Evolutionary conservation across 2,113 vertebrate species (phyloP).

Genomic region (Rhipidura dahli): DNA sequence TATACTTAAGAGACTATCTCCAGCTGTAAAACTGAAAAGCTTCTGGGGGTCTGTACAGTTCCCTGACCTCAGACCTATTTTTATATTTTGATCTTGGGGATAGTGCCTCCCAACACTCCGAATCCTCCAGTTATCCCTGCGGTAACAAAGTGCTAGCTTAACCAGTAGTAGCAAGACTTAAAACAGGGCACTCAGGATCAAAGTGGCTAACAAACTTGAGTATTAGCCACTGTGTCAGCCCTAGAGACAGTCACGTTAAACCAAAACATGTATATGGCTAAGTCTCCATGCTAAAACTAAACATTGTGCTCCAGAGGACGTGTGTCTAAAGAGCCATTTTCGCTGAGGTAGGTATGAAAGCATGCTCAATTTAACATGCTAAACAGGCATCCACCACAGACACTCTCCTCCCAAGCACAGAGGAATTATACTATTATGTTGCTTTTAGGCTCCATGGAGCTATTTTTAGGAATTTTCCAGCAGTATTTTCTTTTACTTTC

Average conservation of each 20-base stretch:
- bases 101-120: constrained; percentile 71
- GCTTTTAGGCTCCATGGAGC: not conserved
- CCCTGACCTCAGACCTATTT: constrained; percentile 80
- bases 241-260: constrained; percentile 57
- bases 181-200: constrained; percentile 77
- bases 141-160: constrained; percentile 75
- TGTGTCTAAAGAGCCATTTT: constrained; percentile 29
- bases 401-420: not conserved
- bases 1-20: constrained; percentile 81
- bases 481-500: constrained; percentile 22
- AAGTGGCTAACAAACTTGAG: constrained; percentile 74
- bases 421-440: not conserved
- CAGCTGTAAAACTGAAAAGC: constrained; percentile 78
- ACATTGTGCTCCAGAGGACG: not conserved
- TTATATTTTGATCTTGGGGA: constrained; percentile 82
- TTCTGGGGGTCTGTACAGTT: constrained; percentile 76
- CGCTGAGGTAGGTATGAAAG: not conserved
- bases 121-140: constrained; percentile 75
- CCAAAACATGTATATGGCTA: constrained; percentile 44
- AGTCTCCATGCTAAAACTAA: constrained; percentile 48
- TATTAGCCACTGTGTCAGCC: constrained; percentile 70
- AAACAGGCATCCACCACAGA: not conserved
- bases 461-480: constrained; percentile 4
- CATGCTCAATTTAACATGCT: constrained; percentile 41
- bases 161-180: constrained; percentile 74